phyloP scores from a whole-genome alignment of 2,888 invertebrate species.

The Criorhina ranunculi region DNA sequence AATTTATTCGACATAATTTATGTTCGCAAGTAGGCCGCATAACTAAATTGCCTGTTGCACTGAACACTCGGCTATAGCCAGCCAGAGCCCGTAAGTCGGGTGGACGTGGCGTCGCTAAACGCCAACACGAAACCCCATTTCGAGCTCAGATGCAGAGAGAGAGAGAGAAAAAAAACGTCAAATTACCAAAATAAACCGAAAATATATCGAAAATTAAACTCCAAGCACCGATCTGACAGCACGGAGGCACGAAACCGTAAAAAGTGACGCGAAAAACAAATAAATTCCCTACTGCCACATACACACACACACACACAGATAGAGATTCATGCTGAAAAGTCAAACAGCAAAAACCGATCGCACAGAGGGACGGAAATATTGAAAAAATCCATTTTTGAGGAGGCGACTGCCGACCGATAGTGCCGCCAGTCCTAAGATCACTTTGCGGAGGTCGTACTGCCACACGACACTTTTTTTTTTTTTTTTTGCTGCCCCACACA shows the following conservation, averaged over 20 bases:
- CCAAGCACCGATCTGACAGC: slow-evolving; percentile 69
- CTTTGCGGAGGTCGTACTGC: slow-evolving; percentile 69
- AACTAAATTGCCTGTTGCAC: slow-evolving; percentile 73
- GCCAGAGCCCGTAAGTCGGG: slow-evolving; percentile 48
- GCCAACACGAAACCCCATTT: slow-evolving; percentile 70
- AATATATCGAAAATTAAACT: slow-evolving; percentile 64
- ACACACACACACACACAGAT: slow-evolving; percentile 8
- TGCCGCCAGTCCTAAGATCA: slow-evolving; percentile 31
- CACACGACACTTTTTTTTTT: slow-evolving; percentile 63
- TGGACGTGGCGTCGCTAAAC: slow-evolving; percentile 73
- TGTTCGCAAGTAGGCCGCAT: slow-evolving; percentile 73
- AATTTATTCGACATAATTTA: slow-evolving; percentile 75
- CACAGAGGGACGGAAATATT: slow-evolving; percentile 54
- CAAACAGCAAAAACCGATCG: slow-evolving; percentile 35
- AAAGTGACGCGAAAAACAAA: slow-evolving; percentile 68
- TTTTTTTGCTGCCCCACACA: not conserved
- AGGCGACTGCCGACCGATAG: slow-evolving; percentile 60
- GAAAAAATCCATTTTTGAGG: slow-evolving; percentile 64
- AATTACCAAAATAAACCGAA: slow-evolving; percentile 64
- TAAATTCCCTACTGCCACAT: slow-evolving; percentile 66
- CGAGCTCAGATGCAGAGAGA: slow-evolving; percentile 31
- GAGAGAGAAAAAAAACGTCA: slow-evolving; percentile 43
- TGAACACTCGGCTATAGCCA: slow-evolving; percentile 38
- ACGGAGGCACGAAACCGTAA: slow-evolving; percentile 69
- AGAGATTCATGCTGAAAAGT: not conserved